phyloP scores from a whole-genome alignment of 2,888 invertebrate genomes.

The Danaus chrysippus region DNA sequence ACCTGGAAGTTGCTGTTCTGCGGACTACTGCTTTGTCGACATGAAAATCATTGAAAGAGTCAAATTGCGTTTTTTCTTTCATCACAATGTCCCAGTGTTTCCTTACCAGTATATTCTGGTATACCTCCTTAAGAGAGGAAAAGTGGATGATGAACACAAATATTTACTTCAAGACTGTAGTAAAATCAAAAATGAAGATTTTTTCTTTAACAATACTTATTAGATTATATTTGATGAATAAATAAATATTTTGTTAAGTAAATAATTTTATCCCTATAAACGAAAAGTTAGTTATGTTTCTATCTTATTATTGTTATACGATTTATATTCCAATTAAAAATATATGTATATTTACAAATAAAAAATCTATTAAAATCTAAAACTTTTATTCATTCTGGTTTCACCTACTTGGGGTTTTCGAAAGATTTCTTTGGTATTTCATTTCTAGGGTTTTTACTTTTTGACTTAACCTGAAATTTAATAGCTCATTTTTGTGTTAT shows the following conservation, averaged over 20 bases:
- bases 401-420: not conserved
- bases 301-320: too few species aligned
- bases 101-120: constrained; percentile 71
- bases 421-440: not conserved
- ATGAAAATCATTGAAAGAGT: constrained; percentile 73
- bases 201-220: constrained; percentile 65
- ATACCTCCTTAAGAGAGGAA: constrained; percentile 62
- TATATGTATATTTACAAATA: constrained; percentile 1
- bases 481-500: too few species aligned
- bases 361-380: not conserved
- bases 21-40: constrained; percentile 72
- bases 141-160: constrained; percentile 64
- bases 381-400: not conserved
- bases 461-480: not conserved
- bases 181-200: constrained; percentile 57
- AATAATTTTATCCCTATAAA: constrained; percentile 4
- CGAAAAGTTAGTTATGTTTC: constrained; percentile 2
- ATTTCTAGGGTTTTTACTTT: not conserved
- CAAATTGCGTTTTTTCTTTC: constrained; percentile 67
- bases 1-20: constrained; percentile 70
- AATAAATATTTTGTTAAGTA: constrained; percentile 17
- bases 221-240: constrained; percentile 32
- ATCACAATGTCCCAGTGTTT: constrained; percentile 70
- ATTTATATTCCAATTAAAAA: not conserved
- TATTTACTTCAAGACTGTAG: constrained; percentile 68